Base-by-base conservation (phyloP, 2,888 invertebrate genomes). In the Stramonita haemastoma region DNA sequence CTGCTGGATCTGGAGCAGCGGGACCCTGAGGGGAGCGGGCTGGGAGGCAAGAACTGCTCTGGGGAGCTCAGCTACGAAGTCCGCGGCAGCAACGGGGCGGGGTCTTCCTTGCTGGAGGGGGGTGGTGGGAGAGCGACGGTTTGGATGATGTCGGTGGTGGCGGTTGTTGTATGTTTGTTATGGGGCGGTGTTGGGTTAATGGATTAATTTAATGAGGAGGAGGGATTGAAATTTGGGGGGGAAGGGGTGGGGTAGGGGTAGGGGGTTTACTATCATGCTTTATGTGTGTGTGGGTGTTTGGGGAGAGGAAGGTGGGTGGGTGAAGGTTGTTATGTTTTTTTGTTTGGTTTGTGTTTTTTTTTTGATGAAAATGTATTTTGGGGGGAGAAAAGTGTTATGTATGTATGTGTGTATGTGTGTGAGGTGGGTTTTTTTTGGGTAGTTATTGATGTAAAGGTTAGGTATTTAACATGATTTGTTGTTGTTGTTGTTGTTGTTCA, bases 1-100 rank as follows among this genome's bases (percentile, higher is more conserved):
- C 36, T 86, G 19, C 73, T 91, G n/a, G 77, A 81, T 13, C 36
- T 91, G 66, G 57, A 34, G 19, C 29, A 89, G 85, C 46, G 73
- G 17, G 36, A 89, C 34, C 73, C 89, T 0, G 46, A 46, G 11
- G 66, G 19, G 13, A 26, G 34, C 32, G 66, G 84, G 17, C 26
- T 26, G 19, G 88, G 66, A 13, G 81, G 1, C 56, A 83, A 36
- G 29, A 88, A 88, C 88, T 83, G 81, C 17, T 79, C 87, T 26
- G 57, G 26, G 86, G 86, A 86, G 8, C 13, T 66, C 32, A 46
- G 83, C 36, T 34, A 66, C 36, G 66, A 86, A 2, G 11, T 86
- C 34, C 6, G 19, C 19, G 32, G 70, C 66, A 36, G 34, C n/a
- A n/a, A 29, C 77, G 29, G 29, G 46, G 46, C 29, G 56, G 56